Base-by-base conservation (phyloP, 2,797 vertebrate species). In the Paguma larvata region DNA sequence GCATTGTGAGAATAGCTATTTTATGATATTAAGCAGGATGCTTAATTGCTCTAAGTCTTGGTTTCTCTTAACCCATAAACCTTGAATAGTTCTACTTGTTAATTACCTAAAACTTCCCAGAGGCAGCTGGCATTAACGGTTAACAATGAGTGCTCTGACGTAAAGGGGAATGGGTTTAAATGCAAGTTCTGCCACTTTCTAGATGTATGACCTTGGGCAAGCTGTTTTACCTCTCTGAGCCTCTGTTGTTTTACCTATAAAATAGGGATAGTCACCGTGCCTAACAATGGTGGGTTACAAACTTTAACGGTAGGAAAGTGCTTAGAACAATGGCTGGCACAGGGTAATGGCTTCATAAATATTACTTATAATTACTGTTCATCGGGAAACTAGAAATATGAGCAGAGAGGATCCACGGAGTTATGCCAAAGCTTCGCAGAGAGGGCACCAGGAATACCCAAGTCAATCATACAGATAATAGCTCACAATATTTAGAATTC, bases 161-260 rank as follows among this genome's bases (percentile, higher is more conserved):
- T 89, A 25, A 34, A 38, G 32, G 44, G 15, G 23, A n/a, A 13
- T 79, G 21, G 32, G 14, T 32, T 51, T 65, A 87, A 80, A 32
- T 19, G 19, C 67, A 85, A 51, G 14, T n/a, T 84, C n/a, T 41
- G 12, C 16, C 44, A 70, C 32, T 78, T 80, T 13, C 48, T 56
- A 15, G 2, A 15, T 85, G 34, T 67, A 56, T 41, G 14, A 72
- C 23, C 38, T 89, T 16, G 23, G 38, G 44, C 4, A 59, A 93
- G 9, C 27, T 85, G 46, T 34, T 89, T 72, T 51, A 96, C 25
- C 23, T 85, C 78, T n/a, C 13, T 44, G 73, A n/a, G 21, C 41
- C 65, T 95, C 75, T 51, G 48, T 94, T 94, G 98, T 62, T 85
- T 90, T 51, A 85, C 78, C 91, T 87, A 23, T 78, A 92, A 93